A percentile compares a stretch with the other conserved stretches of the same genome.
These are phyloP conservation scores for Petrolisthes cinctipes DNA, from an alignment of 2,888 invertebrate genomes.

Conservation along the genomic window DNA sequence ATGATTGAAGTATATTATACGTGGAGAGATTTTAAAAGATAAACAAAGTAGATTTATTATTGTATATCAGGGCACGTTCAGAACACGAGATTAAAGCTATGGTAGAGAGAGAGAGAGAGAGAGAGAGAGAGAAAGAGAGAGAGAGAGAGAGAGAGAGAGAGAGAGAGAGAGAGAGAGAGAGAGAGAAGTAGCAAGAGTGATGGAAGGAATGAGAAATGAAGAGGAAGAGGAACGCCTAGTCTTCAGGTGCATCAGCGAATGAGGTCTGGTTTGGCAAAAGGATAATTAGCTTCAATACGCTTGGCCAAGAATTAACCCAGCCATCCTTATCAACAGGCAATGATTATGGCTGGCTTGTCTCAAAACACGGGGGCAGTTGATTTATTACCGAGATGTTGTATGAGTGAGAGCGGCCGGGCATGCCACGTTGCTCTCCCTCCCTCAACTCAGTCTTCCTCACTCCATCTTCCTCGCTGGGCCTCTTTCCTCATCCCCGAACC, in stretches of 20 bases:
- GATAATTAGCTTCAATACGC: slow-evolving; percentile 42
- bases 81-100: background rate
- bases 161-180: slow-evolving; percentile 16
- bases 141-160: slow-evolving; percentile 1
- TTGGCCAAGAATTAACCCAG: slow-evolving; percentile 29
- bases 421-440: slow-evolving; percentile 21
- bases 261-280: slow-evolving; percentile 47
- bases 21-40: no score
- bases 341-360: slow-evolving; percentile 50
- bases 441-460: background rate
- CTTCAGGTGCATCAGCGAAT: slow-evolving; percentile 34
- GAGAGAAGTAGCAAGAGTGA: background rate
- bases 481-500: background rate
- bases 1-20: background rate
- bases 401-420: slow-evolving; percentile 40
- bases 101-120: slow-evolving; percentile 2
- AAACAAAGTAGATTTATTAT: no score
- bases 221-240: background rate
- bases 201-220: slow-evolving; percentile 6
- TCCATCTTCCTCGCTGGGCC: background rate
- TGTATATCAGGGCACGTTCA: background rate
- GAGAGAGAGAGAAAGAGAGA: slow-evolving; percentile 11
- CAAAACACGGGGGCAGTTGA: slow-evolving; percentile 35
- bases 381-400: slow-evolving; percentile 25
- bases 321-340: slow-evolving; percentile 47